Conservation (phyloP, 2,113 vertebrate genomes). For the Malurus elegans region DNA sequence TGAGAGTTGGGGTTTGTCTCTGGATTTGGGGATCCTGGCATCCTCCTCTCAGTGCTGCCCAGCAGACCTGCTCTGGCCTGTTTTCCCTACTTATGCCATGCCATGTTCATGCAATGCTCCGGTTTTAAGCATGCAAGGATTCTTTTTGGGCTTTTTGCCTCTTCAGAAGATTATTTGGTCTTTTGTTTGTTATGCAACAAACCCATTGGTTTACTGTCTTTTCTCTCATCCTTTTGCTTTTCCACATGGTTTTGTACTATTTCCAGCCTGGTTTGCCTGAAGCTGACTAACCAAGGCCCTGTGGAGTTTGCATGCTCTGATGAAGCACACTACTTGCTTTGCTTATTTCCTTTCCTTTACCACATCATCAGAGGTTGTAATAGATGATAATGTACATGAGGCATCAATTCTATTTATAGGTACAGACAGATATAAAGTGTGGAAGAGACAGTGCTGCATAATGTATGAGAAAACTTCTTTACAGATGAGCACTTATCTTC, state of each 20-base stretch:
- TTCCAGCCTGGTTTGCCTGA: background rate
- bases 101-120: background rate
- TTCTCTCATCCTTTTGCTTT: background rate
- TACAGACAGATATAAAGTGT: background rate
- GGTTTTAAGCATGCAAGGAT: background rate
- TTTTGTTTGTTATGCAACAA: background rate
- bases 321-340: conserved; percentile 14
- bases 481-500: background rate
- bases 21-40: background rate
- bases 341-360: conserved; percentile 23
- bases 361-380: conserved; percentile 22
- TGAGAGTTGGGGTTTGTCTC: fast-evolving
- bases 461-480: background rate
- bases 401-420: conserved; percentile 43
- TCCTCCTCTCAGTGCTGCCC: background rate
- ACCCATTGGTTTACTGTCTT: background rate
- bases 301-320: background rate
- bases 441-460: background rate
- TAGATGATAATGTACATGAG: background rate
- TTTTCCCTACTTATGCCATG: background rate
- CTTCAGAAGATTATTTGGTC: background rate
- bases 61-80: background rate
- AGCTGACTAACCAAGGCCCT: background rate
- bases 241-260: background rate
- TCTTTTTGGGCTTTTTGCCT: background rate